These are phyloP conservation scores for Copidosoma floridanum DNA, from an alignment of 1,140 invertebrate genomes.

Conservation along the genomic window DNA sequence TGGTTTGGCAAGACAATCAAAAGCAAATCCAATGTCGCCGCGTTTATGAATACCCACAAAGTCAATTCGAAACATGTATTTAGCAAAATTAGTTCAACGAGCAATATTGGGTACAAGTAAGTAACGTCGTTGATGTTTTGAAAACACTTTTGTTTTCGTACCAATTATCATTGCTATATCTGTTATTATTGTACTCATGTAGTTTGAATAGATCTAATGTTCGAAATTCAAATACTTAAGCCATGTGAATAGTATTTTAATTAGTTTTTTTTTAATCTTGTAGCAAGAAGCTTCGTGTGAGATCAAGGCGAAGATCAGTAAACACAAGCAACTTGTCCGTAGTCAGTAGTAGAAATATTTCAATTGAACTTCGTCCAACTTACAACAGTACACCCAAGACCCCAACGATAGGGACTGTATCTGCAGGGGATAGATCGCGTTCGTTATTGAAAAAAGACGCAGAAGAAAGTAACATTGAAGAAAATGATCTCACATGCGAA, in stretches of 20 bases:
- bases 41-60: constrained; percentile 41
- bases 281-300: constrained; percentile 3
- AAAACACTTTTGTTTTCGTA: too few species aligned
- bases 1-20: constrained; percentile 47
- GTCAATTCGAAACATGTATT: constrained; percentile 37
- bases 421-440: not conserved
- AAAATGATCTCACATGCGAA: constrained; percentile 23
- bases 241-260: too few species aligned
- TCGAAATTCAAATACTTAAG: too few species aligned
- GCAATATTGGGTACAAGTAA: constrained; percentile 29
- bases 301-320: constrained; percentile 6
- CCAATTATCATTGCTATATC: too few species aligned
- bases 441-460: constrained; percentile 17
- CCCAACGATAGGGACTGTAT: not conserved
- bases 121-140: too few species aligned
- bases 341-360: constrained; percentile 5
- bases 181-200: too few species aligned
- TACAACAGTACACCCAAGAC: not conserved
- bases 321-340: not conserved
- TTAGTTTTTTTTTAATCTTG: not conserved
- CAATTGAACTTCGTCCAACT: not conserved
- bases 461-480: constrained; percentile 6
- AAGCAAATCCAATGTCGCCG: constrained; percentile 39
- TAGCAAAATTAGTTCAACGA: constrained; percentile 30
- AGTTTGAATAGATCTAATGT: too few species aligned